A percentile compares a stretch with the other conserved stretches of the same genome.
phyloP scores from a whole-genome alignment of 2,797 vertebrate genomes.

The Acropternis orthonyx region DNA sequence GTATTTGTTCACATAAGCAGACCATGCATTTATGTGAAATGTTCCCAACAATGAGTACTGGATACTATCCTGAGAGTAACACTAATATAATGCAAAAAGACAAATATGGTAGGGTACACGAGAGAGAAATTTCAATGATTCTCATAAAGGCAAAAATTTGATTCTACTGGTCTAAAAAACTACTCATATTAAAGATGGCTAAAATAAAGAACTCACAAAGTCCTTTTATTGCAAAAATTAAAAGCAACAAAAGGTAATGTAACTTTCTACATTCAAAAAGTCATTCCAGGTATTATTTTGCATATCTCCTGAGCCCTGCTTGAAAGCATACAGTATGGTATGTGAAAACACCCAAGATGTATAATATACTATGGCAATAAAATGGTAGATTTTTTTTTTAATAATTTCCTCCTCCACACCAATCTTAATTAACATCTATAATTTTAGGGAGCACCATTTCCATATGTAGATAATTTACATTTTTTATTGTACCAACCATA shows the following conservation, averaged over 20 bases:
- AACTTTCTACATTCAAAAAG: background rate
- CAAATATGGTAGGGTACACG: background rate
- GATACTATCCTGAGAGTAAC: background rate
- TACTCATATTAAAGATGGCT: background rate
- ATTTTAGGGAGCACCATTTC: background rate
- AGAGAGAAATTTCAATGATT: background rate
- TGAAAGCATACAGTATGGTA: background rate
- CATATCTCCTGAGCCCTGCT: background rate
- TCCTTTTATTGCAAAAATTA: background rate
- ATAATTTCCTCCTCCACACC: accelerated
- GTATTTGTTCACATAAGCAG: background rate
- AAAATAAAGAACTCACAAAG: background rate
- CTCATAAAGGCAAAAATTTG: background rate
- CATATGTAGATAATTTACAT: background rate
- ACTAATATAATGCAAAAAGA: background rate
- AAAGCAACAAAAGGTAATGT: background rate
- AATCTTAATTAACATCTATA: background rate
- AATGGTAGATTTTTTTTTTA: background rate
- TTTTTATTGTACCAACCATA: background rate
- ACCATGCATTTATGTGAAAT: background rate
- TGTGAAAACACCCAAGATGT: background rate
- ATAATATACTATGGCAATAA: background rate
- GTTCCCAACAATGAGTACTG: background rate
- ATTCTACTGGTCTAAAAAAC: background rate
- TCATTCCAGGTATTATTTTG: background rate